Evolutionary conservation across 2,888 invertebrate genomes (phyloP).

Genomic region (Drosophila mimica): DNA sequence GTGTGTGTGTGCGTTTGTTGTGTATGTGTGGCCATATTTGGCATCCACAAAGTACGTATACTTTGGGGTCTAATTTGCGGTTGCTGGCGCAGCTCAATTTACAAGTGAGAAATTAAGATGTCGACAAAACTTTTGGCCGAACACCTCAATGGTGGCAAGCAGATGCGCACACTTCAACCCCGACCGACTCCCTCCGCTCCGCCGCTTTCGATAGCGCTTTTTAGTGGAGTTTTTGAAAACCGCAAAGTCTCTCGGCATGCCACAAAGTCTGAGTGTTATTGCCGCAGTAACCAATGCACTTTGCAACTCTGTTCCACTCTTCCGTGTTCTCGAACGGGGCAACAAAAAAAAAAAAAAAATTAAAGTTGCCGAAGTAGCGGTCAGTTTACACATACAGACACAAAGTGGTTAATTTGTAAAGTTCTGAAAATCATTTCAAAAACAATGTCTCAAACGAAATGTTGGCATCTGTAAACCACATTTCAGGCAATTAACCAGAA

Average conservation of each 20-base stretch:
- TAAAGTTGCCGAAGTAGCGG: conserved; percentile 5
- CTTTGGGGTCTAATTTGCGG: conserved; percentile 80
- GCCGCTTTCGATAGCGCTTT: conserved; percentile 27
- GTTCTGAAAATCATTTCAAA: conserved; percentile 4
- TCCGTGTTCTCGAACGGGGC: conserved; percentile 1
- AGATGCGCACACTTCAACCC: conserved; percentile 14
- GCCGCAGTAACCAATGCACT: conserved; percentile 67
- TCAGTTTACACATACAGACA: conserved; percentile 7
- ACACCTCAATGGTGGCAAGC: conserved; percentile 52
- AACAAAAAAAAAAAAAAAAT: background rate
- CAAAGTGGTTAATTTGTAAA: conserved; percentile 24
- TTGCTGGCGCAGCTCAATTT: conserved; percentile 77
- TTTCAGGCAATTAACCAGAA: background rate
- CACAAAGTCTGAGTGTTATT: conserved; percentile 74
- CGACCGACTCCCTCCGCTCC: background rate
- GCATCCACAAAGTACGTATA: conserved; percentile 76
- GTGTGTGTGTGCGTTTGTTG: conserved; percentile 3
- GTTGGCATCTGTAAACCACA: conserved; percentile 3
- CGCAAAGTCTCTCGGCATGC: conserved; percentile 58
- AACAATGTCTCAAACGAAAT: conserved; percentile 16
- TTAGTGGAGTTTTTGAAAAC: conserved; percentile 40
- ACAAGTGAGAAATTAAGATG: conserved; percentile 81
- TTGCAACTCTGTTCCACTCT: conserved; percentile 33
- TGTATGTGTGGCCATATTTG: conserved; percentile 51
- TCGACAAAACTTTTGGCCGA: conserved; percentile 71